Evolutionary conservation across 1,140 invertebrate species (phyloP).

Genomic region (Harpegnathos saltator): DNA sequence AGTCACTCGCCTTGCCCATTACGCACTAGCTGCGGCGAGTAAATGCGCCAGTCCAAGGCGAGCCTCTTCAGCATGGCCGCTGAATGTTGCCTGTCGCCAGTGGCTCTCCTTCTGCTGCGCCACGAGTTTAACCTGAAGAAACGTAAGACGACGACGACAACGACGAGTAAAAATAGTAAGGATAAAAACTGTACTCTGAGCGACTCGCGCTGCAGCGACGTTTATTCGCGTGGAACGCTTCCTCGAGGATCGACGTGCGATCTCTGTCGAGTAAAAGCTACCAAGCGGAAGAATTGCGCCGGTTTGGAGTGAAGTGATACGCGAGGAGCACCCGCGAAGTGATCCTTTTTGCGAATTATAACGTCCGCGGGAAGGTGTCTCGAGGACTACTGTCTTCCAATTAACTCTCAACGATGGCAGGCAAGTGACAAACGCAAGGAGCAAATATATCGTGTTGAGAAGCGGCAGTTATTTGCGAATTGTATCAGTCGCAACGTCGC

Average conservation of each 20-base stretch:
- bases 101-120: neutral
- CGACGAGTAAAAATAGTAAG: too few species aligned
- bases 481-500: neutral
- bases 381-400: too few species aligned
- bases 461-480: neutral
- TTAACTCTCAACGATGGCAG: too few species aligned
- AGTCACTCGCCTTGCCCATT: constrained; percentile 70
- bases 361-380: too few species aligned
- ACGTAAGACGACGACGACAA: neutral
- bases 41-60: constrained; percentile 71
- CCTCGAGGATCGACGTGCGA: too few species aligned
- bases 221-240: too few species aligned
- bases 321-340: neutral
- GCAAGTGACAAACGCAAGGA: neutral
- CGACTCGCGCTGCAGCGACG: neutral
- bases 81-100: constrained; percentile 5
- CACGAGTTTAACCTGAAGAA: neutral
- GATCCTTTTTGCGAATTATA: neutral
- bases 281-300: too few species aligned
- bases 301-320: neutral
- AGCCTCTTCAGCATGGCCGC: constrained; percentile 68
- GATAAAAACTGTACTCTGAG: neutral
- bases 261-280: too few species aligned
- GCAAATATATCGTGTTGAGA: too few species aligned
- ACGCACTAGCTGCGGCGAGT: constrained; percentile 44